phyloP scores from a whole-genome alignment of 2,888 invertebrate genomes.

The Pseudococcus longispinus region DNA sequence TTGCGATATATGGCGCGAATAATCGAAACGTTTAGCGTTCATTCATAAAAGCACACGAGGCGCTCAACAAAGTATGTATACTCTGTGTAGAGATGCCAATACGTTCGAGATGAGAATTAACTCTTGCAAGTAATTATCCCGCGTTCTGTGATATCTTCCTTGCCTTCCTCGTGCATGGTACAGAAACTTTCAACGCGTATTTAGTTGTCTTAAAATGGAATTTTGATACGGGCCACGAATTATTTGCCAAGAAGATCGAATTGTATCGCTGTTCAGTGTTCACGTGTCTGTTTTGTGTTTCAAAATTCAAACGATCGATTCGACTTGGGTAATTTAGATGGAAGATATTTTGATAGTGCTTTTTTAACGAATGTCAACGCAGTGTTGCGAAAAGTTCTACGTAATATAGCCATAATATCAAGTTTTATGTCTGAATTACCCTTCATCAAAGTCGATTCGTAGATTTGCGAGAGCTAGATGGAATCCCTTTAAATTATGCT shows the following conservation, averaged over 20 bases:
- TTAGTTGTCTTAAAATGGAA: neutral
- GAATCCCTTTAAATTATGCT: no score
- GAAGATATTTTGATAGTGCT: neutral
- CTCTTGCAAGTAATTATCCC: neutral
- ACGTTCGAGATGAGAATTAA: neutral
- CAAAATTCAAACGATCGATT: neutral
- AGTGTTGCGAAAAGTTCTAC: no score
- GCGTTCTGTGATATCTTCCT: neutral
- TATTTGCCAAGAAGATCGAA: neutral
- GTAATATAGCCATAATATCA: no score
- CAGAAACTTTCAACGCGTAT: neutral
- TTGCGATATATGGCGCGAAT: slow-evolving; percentile 3
- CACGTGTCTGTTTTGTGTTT: neutral
- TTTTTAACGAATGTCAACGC: no score
- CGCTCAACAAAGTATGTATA: neutral
- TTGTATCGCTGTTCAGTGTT: neutral
- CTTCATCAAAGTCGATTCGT: no score
- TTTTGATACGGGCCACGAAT: neutral
- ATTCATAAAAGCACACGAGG: neutral
- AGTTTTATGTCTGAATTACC: no score
- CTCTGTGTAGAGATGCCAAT: neutral
- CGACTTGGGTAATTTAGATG: neutral
- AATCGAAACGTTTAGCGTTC: slow-evolving; percentile 20
- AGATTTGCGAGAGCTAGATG: no score
- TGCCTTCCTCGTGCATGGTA: neutral